Conservation (phyloP, 1,140 invertebrate genomes). For the Philotrypesis tridentata region DNA sequence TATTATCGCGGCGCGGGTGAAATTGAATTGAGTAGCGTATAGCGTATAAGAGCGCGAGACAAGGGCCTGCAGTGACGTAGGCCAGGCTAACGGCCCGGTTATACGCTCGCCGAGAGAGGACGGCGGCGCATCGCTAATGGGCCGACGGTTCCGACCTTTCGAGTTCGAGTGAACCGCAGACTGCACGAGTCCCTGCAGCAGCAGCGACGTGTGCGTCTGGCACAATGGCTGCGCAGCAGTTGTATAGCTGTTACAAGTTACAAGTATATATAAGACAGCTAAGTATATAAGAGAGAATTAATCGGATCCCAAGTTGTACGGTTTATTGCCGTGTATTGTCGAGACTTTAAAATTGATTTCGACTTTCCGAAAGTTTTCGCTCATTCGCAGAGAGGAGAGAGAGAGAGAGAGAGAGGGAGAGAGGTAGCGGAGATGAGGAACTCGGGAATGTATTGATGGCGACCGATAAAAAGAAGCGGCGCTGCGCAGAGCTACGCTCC, state of each 20-base stretch:
- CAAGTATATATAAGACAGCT: neutral
- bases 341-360: slow-evolving; percentile 32
- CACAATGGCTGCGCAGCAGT: too few species aligned
- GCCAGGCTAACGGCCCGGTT: neutral
- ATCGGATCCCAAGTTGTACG: slow-evolving; percentile 23
- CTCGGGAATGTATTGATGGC: neutral
- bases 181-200: too few species aligned
- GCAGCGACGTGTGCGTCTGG: too few species aligned
- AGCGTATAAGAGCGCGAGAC: slow-evolving; percentile 50
- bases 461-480: neutral
- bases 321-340: neutral
- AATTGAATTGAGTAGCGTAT: slow-evolving; percentile 62
- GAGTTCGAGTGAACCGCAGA: neutral
- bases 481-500: too few species aligned
- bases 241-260: too few species aligned
- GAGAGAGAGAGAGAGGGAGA: too few species aligned
- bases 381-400: too few species aligned
- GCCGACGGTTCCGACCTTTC: slow-evolving; percentile 1
- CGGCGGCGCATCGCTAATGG: slow-evolving; percentile 28
- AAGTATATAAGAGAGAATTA: slow-evolving; percentile 18
- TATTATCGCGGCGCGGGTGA: slow-evolving; percentile 47
- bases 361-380: neutral
- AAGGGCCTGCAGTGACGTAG: slow-evolving; percentile 48
- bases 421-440: neutral
- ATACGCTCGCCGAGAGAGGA: slow-evolving; percentile 24